Base-by-base conservation (phyloP, 2,888 invertebrate genomes). In the Trissoscelio sp. region DNA sequence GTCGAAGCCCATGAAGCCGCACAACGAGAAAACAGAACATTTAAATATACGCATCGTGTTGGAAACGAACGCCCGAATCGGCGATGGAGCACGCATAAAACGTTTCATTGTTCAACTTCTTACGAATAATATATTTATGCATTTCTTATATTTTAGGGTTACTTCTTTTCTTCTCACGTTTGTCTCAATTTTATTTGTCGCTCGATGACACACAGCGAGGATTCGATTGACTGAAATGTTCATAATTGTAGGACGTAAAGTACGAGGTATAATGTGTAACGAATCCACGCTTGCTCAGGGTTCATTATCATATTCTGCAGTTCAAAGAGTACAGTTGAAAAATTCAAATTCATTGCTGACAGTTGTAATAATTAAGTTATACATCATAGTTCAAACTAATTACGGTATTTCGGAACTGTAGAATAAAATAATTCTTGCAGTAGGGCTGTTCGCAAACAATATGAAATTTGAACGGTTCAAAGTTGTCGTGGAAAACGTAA, bases 61-160 rank as follows among this genome's bases (percentile, higher is more conserved):
- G 46, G 22, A 66, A 58, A 75, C 74, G 39, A 46, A 69, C 22
- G 57, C 74, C 57, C 9, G 16, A 39, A 14, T 48, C 5, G 34
- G 48, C 57, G 24, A 66, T 70, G 78, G 70, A 78, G 70, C 78
- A 78, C 57, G 53, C 78, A 70, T 78, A 78, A 78, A 70, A 78
- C 64, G 77, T 77, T 78, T 78, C 46, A 77, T 69, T 62, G 53
- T 64, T 78, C 70, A 78, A 78, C 70, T 77, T 77, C 53, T 77
- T 69, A 62, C 46, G 44, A 58, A 58, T 66, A 60, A 39, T 58
- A 67, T 60, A 46, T 64, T 53, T 72, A 51, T 51, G 51, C 16
- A 73, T 57, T 70, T 44, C 60, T 34, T 55, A 64, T 46, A 24
- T 62, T 60, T 34, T 62, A 24, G 28, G 20, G 57, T 44, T 57